Conservation (phyloP, 2,113 vertebrate species). For the Mus pahari region DNA sequence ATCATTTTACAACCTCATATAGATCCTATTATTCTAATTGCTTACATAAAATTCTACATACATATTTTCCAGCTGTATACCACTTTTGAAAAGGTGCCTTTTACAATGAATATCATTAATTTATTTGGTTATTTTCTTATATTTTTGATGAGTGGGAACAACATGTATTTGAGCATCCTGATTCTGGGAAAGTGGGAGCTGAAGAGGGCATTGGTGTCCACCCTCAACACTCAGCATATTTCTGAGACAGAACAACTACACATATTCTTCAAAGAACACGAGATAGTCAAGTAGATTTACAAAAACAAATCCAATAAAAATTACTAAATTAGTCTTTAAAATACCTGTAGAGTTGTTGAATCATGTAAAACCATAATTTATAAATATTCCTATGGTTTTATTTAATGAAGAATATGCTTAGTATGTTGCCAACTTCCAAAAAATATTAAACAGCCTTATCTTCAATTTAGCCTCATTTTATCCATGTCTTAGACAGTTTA, state of each 20-base stretch:
- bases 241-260: neutral
- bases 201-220: neutral
- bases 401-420: neutral
- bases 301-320: neutral
- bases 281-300: neutral
- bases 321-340: neutral
- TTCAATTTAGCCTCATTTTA: neutral
- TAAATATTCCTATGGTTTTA: neutral
- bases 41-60: neutral
- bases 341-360: neutral
- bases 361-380: neutral
- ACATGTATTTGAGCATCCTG: neutral
- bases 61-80: neutral
- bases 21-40: neutral
- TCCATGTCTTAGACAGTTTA: neutral
- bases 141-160: neutral
- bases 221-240: neutral
- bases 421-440: neutral
- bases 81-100: neutral
- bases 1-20: neutral
- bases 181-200: neutral
- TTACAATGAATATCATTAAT: neutral
- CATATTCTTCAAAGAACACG: neutral
- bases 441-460: neutral
- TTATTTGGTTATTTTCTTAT: neutral